Base-by-base conservation (phyloP, 2,113 vertebrate genomes). In the Hippocampus guttulatus region DNA sequence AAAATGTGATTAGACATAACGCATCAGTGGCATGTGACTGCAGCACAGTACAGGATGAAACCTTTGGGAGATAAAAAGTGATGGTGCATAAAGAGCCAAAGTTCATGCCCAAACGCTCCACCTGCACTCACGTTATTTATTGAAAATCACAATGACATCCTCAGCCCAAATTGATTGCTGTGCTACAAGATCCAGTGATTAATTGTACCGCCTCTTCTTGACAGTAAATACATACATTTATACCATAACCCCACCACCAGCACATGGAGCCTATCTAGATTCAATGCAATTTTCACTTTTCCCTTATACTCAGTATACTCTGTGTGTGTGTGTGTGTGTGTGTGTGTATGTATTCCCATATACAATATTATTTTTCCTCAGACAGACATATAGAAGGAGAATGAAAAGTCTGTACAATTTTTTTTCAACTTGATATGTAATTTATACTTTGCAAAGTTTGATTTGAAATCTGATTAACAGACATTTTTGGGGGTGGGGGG, bases 391-490 rank as follows among this genome's bases (percentile, higher is more conserved):
- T 40, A 64, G 54, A 67, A 71, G 63, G 58, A 60, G 43, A 23
- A 21, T 21, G 47, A 33, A 78, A 70, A 57, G 52, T 64, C 67
- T 27, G 30, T 45, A 68, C 80, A 81, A 82, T 67, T 23, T 71
- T 71, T 23, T 18, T 21, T 57, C 63, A 6, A 1, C 67, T 73
- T 70, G 60, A 74, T 83, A 27, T 69, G 58, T 23, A 64, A 75
- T 75, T 77, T 63, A 74, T 72, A 75, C 77, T 70, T 82, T 21
- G 25, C 72, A 83, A 77, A 76, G 58, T 85, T 85, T 49, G 71
- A 78, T 54, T 38, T 70, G 74, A 77, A 83, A 75, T 69, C 70
- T 78, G 75, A 88, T 81, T 81, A 84, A 80, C 73, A 82, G 47
- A 62, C 75, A 64, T 84, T 80, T 67, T 68, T 79, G 2, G 20